phyloP scores from a whole-genome alignment of 2,888 invertebrate species.

The Antitype chi region DNA sequence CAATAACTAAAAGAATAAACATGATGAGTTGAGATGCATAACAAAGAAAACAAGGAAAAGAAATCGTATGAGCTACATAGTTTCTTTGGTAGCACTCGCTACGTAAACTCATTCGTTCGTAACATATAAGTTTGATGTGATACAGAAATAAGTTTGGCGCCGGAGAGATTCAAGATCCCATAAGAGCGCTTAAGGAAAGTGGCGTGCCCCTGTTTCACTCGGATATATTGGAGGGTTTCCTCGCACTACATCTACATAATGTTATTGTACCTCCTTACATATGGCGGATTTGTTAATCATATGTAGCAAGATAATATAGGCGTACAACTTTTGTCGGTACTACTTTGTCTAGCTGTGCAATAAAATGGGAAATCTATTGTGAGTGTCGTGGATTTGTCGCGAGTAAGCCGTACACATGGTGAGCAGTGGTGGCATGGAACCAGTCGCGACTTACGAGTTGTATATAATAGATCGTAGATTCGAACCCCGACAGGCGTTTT shows the following conservation, averaged over 20 bases:
- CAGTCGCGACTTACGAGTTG: too few species aligned
- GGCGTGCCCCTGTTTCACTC: slow-evolving; percentile 69
- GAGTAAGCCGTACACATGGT: neutral
- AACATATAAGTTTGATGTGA: slow-evolving; percentile 75
- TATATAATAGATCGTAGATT: too few species aligned
- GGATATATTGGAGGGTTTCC: slow-evolving; percentile 64
- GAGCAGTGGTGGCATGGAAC: too few species aligned
- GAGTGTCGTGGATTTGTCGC: neutral
- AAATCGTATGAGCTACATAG: slow-evolving; percentile 38
- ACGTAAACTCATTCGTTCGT: slow-evolving; percentile 70
- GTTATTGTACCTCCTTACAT: slow-evolving; percentile 47
- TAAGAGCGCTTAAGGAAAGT: slow-evolving; percentile 75
- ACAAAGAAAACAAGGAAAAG: slow-evolving; percentile 41
- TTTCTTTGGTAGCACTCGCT: slow-evolving; percentile 36
- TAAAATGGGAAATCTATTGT: slow-evolving; percentile 18
- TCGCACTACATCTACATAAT: slow-evolving; percentile 62
- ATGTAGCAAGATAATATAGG: slow-evolving; percentile 41
- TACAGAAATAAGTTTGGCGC: slow-evolving; percentile 75
- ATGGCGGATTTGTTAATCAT: slow-evolving; percentile 58
- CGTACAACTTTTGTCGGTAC: slow-evolving; percentile 15
- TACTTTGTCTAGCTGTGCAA: slow-evolving; percentile 14
- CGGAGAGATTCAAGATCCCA: slow-evolving; percentile 74
- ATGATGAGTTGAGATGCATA: slow-evolving; percentile 32
- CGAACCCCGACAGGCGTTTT: too few species aligned
- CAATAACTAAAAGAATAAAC: slow-evolving; percentile 28